phyloP scores from a whole-genome alignment of 2,888 invertebrate genomes.

The Drosophila pseudotakahashii region DNA sequence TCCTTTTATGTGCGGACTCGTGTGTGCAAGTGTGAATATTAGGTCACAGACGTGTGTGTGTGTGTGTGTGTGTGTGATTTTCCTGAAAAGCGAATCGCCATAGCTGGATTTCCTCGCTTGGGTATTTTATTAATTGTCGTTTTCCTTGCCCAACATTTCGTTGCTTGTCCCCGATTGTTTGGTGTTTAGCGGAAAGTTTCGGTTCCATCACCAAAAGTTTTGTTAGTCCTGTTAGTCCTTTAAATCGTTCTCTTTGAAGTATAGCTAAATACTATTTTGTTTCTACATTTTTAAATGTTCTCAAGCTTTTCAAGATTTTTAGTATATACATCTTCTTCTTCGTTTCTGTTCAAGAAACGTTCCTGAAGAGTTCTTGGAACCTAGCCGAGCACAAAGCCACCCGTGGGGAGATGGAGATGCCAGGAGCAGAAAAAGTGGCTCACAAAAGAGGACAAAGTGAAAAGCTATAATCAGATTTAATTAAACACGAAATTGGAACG shows the following conservation, averaged over 20 bases:
- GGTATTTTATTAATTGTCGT: slow-evolving; percentile 21
- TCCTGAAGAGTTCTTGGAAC: slow-evolving; percentile 5
- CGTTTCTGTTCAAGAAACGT: neutral
- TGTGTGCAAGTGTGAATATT: slow-evolving; percentile 36
- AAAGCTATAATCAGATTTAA: slow-evolving; percentile 79
- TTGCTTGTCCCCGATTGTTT: neutral
- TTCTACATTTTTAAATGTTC: too few relatives aligned
- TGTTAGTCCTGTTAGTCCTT: too few relatives aligned
- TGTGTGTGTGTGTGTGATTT: slow-evolving; percentile 6
- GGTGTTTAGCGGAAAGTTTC: neutral
- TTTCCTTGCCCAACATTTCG: slow-evolving; percentile 27
- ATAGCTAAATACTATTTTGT: too few relatives aligned
- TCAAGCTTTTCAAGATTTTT: too few relatives aligned
- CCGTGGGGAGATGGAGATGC: slow-evolving; percentile 18
- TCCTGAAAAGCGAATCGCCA: slow-evolving; percentile 19
- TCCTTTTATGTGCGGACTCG: slow-evolving; percentile 10
- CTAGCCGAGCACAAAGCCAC: neutral
- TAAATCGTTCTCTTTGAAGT: too few relatives aligned
- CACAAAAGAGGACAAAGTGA: slow-evolving; percentile 44
- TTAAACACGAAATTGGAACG: slow-evolving; percentile 77
- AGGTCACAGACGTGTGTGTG: slow-evolving; percentile 13
- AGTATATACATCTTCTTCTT: neutral
- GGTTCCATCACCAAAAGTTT: neutral
- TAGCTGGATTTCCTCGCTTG: slow-evolving; percentile 12
- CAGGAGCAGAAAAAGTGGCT: slow-evolving; percentile 29